A percentile compares a stretch with the other conserved stretches of the same genome.
Conservation (phyloP, 2,888 invertebrate species). For the Mimas tiliae region DNA sequence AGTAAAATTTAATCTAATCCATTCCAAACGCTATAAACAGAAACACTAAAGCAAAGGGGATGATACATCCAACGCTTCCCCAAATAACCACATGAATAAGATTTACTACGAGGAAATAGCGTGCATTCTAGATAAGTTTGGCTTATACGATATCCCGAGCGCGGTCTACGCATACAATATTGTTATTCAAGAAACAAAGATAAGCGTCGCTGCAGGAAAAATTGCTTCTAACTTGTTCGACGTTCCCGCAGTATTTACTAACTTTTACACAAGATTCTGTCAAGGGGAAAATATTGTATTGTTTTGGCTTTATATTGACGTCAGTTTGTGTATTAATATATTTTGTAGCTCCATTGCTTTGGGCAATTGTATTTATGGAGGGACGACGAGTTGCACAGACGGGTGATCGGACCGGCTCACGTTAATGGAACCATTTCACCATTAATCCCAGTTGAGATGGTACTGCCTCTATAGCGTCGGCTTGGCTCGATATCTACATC, state of each 20-base stretch:
- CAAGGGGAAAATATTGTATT: background rate
- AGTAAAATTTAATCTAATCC: background rate
- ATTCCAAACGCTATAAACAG: background rate
- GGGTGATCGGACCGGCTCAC: too few species aligned
- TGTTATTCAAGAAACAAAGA: conserved; percentile 13
- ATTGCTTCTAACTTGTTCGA: background rate
- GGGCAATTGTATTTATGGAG: too few species aligned
- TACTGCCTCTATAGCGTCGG: too few species aligned
- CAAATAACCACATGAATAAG: conserved; percentile 17
- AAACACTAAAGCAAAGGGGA: background rate
- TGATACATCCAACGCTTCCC: background rate
- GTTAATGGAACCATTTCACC: too few species aligned
- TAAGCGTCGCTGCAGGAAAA: background rate
- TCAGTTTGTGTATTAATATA: background rate
- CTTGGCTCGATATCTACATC: too few species aligned
- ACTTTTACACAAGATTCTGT: background rate
- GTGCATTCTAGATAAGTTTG: conserved; percentile 19
- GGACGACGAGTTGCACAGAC: too few species aligned
- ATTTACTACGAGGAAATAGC: background rate
- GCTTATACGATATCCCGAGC: background rate
- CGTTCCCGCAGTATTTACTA: conserved; percentile 1
- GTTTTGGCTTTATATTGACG: background rate
- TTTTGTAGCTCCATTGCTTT: background rate
- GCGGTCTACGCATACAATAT: conserved; percentile 5
- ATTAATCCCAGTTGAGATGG: too few species aligned